Evolutionary conservation across 2,888 invertebrate species (phyloP), one percentile per base, ranked within the genome.

Genomic region (Apotomis turbidana): DNA sequence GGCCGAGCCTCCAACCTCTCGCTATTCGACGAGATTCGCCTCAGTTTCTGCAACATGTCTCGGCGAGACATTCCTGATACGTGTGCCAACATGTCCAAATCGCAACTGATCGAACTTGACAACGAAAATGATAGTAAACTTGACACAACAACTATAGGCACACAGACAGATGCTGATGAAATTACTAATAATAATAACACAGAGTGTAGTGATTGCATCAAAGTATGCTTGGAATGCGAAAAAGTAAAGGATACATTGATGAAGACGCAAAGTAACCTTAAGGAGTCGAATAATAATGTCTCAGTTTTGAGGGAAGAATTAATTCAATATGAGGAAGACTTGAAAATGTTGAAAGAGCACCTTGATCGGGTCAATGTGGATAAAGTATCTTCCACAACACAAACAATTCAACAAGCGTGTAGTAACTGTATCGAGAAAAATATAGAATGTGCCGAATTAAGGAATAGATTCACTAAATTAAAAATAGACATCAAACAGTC

Each of bases 1-100:
- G 92, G 91, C 0, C 85, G 92, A 3, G 71, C 80, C 3, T 91
- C 92, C 0, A 91, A 92, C 78, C 78, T 93, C 75, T 92, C 93
- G 0, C 78, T 93, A 0, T 93, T 88, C 74, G 92, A 93, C 78
- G 93, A 93, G 80, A 90, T 93, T 74, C 81, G 91, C 36, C 84
- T 87, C 55, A 93, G 92, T 78, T 86, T 91, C 78, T 83, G 83
- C 75, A 89, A 87, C 75, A 77, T 83, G 70, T 86, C 90, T 9
- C 80, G 83, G 57, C 78, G 77, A 57, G 85, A 82, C 55, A 70
- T 79, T 3, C 80, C 81, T 3, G 84, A 81, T 52, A 91, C 91
- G 77, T 86, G 90, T 77, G 82, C 82, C 74, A 89, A 87, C 74
- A 77, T 83, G 70, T 87, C 90, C n/a, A 81, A 83, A 61, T 78